These are phyloP conservation scores for Machimus atricapillus DNA, from an alignment of 2,888 invertebrate genomes.

Conservation along the genomic window DNA sequence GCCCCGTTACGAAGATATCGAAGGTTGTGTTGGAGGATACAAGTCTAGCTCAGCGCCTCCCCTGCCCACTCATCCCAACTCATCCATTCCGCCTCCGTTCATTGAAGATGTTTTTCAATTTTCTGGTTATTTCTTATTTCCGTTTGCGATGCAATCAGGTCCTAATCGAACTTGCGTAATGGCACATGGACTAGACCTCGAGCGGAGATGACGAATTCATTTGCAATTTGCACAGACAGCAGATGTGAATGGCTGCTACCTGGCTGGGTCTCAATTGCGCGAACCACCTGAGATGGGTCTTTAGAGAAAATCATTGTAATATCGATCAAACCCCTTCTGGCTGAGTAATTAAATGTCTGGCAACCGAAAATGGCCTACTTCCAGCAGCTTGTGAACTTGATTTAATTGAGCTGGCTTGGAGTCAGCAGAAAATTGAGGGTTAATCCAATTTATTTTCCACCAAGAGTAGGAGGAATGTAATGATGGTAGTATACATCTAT, in stretches of 20 bases:
- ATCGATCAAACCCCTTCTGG: not conserved
- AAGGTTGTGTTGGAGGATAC: not conserved
- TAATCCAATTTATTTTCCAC: not conserved
- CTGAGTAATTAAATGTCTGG: not conserved
- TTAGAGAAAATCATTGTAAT: not conserved
- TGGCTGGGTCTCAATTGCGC: not conserved
- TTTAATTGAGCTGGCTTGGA: not conserved
- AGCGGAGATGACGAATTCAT: not conserved
- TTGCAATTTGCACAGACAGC: not conserved
- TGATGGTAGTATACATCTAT: too few species aligned
- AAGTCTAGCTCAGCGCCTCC: not conserved
- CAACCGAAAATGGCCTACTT: not conserved
- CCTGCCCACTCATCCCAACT: not conserved
- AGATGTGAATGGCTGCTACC: not conserved
- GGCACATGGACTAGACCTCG: not conserved
- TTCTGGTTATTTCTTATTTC: constrained; percentile 14
- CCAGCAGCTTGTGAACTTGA: not conserved
- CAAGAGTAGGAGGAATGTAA: not conserved
- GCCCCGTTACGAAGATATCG: not conserved
- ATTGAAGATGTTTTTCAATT: constrained; percentile 1
- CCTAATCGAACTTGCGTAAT: not conserved
- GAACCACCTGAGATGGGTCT: not conserved
- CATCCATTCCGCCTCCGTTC: too few species aligned
- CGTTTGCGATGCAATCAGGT: not conserved
- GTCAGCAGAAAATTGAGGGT: not conserved